Percentiles rank a stretch among this genome's conserved stretches.
phyloP scores from a whole-genome alignment of 1,140 invertebrate genomes.

The Notospermus geniculatus region DNA sequence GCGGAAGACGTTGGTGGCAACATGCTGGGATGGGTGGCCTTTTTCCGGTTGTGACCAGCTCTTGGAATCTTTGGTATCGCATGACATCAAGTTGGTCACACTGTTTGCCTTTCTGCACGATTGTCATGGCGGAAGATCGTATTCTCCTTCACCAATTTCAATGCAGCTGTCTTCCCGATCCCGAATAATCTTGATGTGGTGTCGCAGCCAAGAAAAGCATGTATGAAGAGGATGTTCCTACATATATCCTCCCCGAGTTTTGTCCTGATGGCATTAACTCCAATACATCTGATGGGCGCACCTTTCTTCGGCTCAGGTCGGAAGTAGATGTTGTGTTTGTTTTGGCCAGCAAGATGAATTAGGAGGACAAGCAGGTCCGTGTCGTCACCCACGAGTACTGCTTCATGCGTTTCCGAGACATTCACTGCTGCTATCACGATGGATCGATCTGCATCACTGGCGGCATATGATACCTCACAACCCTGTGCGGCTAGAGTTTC shows the following conservation, averaged over 20 bases:
- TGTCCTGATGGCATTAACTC: neutral
- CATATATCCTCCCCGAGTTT: neutral
- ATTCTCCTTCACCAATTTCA: conserved; percentile 7
- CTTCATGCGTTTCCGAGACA: neutral
- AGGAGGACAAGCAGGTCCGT: neutral
- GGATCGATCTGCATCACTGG: neutral
- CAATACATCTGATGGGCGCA: neutral
- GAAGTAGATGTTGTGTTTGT: neutral
- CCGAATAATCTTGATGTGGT: conserved; percentile 22
- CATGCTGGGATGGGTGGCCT: neutral
- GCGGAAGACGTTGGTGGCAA: neutral
- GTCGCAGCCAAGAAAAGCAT: conserved; percentile 21
- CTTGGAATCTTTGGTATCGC: neutral
- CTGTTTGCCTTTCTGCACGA: conserved; percentile 12
- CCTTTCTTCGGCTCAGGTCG: neutral
- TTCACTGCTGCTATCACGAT: neutral
- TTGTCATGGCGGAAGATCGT: neutral
- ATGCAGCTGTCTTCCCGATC: conserved; percentile 13
- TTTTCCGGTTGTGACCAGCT: neutral
- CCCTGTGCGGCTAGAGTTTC: neutral
- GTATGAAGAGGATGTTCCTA: conserved; percentile 10
- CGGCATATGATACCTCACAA: neutral
- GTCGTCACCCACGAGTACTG: neutral
- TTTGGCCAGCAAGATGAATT: neutral
- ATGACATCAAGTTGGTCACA: neutral